These are phyloP conservation scores for Nannobrachium achirus DNA, from an alignment of 2,113 vertebrate species.

Conservation along the genomic window DNA sequence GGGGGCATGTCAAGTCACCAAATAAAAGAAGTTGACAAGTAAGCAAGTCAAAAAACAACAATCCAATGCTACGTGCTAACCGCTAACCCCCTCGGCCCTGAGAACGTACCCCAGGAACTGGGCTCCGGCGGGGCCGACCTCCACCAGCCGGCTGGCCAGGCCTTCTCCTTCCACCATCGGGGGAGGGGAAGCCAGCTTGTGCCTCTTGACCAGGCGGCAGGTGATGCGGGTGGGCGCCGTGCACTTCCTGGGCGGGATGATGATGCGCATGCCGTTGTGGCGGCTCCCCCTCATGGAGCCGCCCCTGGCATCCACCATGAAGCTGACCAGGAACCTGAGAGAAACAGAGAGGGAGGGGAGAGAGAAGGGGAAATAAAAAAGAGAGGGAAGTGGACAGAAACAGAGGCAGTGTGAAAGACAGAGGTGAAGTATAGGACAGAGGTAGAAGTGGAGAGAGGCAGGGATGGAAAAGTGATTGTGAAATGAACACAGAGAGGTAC, in stretches of 20 bases:
- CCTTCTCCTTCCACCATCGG: slow-evolving; percentile 99
- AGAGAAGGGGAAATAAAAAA: not conserved
- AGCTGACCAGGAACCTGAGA: slow-evolving; percentile 95
- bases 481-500: not conserved
- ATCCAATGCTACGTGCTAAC: not conserved
- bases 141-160: slow-evolving; percentile 94
- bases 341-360: not conserved
- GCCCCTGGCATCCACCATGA: slow-evolving; percentile 97
- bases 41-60: slow-evolving; percentile 23
- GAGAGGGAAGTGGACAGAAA: not conserved
- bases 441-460: not conserved
- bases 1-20: slow-evolving; percentile 45
- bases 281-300: slow-evolving; percentile 99
- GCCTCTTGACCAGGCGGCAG: slow-evolving; percentile 95
- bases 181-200: slow-evolving; percentile 94
- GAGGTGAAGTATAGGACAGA: slow-evolving; percentile 12
- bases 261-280: slow-evolving; percentile 97
- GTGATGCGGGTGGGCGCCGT: slow-evolving; percentile 97
- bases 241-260: slow-evolving; percentile 97
- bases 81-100: too few relatives aligned
- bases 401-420: not conserved
- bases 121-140: slow-evolving; percentile 96
- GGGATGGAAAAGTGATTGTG: not conserved
- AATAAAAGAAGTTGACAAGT: slow-evolving; percentile 34
- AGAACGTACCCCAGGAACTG: slow-evolving; percentile 95